A percentile compares a stretch with the other conserved stretches of the same genome.
phyloP scores from a whole-genome alignment of 2,113 vertebrate genomes.

The Oreochromis tanganicae region DNA sequence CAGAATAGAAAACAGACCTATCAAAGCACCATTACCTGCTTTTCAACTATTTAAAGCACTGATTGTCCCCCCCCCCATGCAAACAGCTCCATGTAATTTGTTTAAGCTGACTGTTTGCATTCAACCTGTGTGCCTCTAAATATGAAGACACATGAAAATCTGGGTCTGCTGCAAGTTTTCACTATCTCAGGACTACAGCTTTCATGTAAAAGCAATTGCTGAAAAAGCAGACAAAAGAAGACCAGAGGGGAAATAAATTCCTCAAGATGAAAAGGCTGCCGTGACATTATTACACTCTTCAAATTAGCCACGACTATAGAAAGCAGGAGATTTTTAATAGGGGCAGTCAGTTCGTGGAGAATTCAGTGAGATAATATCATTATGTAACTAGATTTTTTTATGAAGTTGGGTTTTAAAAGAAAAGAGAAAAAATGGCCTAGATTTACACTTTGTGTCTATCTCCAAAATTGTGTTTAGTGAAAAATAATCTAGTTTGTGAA shows the following conservation, averaged over 20 bases:
- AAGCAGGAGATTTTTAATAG: conserved; percentile 1
- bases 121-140: not conserved
- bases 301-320: conserved; percentile 17
- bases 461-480: conserved; percentile 14
- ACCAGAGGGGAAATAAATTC: conserved; percentile 42
- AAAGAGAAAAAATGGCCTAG: not conserved
- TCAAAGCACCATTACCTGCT: not conserved
- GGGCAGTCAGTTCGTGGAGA: not conserved
- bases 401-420: conserved; percentile 2
- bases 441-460: conserved; percentile 1
- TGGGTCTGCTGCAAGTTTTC: not conserved
- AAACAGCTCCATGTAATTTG: not conserved
- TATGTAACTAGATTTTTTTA: conserved; percentile 36
- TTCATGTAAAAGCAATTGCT: conserved; percentile 28
- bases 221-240: conserved; percentile 17
- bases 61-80: not conserved
- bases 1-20: not conserved
- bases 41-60: not conserved
- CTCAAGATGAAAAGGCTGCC: conserved; percentile 37
- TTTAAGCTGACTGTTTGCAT: not conserved
- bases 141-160: not conserved
- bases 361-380: conserved; percentile 32
- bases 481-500: conserved; percentile 37
- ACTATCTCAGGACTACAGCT: conserved; percentile 4
- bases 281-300: conserved; percentile 46